These are phyloP conservation scores for Pterocles burchelli DNA, from an alignment of 2,113 vertebrate genomes.

Conservation along the genomic window DNA sequence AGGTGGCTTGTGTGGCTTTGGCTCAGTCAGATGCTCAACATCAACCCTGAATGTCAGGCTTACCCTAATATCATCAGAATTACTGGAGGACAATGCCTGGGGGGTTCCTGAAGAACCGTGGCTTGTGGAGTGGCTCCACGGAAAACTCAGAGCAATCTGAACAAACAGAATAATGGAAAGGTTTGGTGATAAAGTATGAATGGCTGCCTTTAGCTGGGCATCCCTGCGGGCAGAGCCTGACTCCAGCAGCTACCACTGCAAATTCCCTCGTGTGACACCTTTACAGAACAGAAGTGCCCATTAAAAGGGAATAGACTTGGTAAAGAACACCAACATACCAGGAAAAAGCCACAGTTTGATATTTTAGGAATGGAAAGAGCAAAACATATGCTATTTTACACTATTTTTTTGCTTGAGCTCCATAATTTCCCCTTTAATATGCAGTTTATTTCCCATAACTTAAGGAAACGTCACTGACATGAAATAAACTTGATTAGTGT, in stretches of 20 bases:
- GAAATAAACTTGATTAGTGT: not conserved
- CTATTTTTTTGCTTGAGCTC: not conserved
- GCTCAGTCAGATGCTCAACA: not conserved
- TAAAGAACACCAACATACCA: not conserved
- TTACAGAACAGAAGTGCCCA: rapidly evolving
- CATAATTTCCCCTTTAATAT: not conserved
- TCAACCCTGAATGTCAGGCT: not conserved
- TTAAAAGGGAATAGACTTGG: not conserved
- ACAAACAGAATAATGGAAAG: not conserved
- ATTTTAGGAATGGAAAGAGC: not conserved
- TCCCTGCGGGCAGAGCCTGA: not conserved
- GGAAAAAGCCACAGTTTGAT: not conserved
- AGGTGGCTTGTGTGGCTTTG: not conserved
- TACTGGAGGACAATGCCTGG: not conserved
- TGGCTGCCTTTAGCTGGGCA: not conserved
- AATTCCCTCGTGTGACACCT: not conserved
- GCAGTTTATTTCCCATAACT: not conserved
- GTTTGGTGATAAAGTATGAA: not conserved
- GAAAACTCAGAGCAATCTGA: not conserved
- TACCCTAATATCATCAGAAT: not conserved
- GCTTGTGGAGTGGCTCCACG: not conserved
- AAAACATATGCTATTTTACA: not conserved
- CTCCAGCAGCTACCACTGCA: not conserved
- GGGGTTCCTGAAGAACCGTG: not conserved
- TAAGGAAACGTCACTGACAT: not conserved